These are phyloP conservation scores for Penaeus monodon DNA, from an alignment of 2,888 invertebrate genomes.

Conservation along the genomic window DNA sequence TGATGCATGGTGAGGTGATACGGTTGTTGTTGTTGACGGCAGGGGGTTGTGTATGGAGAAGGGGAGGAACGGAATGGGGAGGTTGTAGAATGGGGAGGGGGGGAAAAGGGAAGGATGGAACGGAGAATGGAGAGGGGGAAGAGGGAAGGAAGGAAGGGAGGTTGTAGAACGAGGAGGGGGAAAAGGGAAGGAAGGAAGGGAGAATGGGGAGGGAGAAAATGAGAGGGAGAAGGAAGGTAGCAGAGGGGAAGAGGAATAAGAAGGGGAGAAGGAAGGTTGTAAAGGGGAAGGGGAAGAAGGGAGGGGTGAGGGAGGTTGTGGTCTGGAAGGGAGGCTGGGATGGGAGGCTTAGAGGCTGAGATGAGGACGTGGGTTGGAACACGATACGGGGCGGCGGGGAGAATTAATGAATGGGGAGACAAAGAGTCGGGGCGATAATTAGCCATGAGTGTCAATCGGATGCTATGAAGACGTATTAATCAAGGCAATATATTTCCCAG, in stretches of 20 bases:
- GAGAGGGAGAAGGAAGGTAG: neutral
- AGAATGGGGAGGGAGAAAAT: neutral
- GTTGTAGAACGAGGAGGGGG: neutral
- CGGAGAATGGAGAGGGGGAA: neutral
- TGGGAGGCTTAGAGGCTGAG: neutral
- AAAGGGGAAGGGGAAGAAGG: neutral
- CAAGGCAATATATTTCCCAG: too few relatives aligned
- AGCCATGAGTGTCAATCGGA: too few relatives aligned
- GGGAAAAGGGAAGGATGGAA: neutral
- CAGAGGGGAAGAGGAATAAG: neutral
- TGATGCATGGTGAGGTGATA: slow-evolving; percentile 37
- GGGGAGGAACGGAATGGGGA: neutral
- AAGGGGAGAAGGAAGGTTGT: neutral
- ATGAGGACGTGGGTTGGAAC: neutral
- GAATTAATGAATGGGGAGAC: too few relatives aligned
- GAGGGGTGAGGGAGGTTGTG: neutral
- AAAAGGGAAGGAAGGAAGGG: neutral
- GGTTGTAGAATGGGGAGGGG: neutral
- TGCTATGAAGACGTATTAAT: too few relatives aligned
- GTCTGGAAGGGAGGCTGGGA: neutral
- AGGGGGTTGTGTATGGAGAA: neutral
- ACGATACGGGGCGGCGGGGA: neutral
- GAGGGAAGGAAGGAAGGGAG: neutral
- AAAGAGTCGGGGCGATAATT: too few relatives aligned
- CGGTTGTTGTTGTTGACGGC: too few relatives aligned